Percentiles rank a stretch among this genome's conserved stretches.
These are phyloP conservation scores for Anadara kagoshimensis DNA, from an alignment of 1,140 invertebrate genomes.

Conservation along the genomic window DNA sequence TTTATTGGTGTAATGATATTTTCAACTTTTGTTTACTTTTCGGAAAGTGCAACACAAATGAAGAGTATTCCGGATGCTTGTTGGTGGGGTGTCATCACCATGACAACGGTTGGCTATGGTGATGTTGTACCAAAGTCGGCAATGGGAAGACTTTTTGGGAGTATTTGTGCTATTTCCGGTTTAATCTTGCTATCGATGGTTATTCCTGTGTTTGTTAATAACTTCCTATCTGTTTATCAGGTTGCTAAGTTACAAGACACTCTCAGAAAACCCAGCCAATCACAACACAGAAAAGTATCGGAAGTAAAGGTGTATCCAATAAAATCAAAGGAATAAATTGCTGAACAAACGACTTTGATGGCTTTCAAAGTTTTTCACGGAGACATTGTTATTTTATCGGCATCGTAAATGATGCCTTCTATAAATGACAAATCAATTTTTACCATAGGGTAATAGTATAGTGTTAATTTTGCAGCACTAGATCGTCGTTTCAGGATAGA, in stretches of 20 bases:
- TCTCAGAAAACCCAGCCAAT: no score
- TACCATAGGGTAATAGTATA: no score
- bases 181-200: not conserved
- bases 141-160: conserved; percentile 53
- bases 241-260: not conserved
- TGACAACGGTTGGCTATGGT: conserved; percentile 98
- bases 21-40: not conserved
- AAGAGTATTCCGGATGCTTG: conserved; percentile 87
- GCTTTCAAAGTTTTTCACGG: no score
- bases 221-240: not conserved
- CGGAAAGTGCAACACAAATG: not conserved
- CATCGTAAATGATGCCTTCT: no score
- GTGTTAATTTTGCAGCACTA: no score
- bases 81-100: conserved; percentile 90
- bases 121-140: conserved; percentile 80
- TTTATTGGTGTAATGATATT: not conserved
- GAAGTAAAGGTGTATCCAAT: no score
- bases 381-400: no score
- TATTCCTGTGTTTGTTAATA: conserved; percentile 4
- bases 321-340: no score
- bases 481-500: no score
- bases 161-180: conserved; percentile 2
- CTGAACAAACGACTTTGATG: no score
- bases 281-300: no score
- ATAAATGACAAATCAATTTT: no score